Base-by-base conservation (phyloP, 2,888 invertebrate genomes). In the Willowsia nigromaculata region DNA sequence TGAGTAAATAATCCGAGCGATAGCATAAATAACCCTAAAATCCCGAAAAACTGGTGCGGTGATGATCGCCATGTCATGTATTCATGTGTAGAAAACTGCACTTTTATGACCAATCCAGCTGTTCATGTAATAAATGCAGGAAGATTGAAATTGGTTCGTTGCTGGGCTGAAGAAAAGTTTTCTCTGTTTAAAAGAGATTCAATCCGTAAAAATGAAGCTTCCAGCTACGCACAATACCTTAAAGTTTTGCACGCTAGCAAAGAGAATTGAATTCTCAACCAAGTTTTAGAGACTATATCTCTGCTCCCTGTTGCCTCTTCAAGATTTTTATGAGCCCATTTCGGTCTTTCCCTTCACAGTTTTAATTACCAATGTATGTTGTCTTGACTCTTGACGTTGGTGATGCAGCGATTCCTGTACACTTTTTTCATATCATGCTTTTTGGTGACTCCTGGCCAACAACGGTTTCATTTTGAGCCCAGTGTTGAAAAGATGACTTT, bases 241-340 rank as follows among this genome's bases (percentile, higher is more conserved):
- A 22, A 62, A 25, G 62, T 62, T 22, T 15, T 62, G 30, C 25
- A 62, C 11, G 62, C 11, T 27, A 11, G 27, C 15, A 25, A 11
- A 25, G 30, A 62, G 27, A 27, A 27, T 62, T 9, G 27, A 27
- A 25, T 15, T 4, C 15, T 30, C 15, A 4, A 62, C 2, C 5
- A 62, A 2, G 27, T 27, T 62, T 62, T n/a, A 1, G 33, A 18
- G 18, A n/a, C n/a, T n/a, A n/a, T n/a, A 18, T 43, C 15, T 43
- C 15, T 13, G 84, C 33, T 74, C 62, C 78, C 85, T 74, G 33
- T 56, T 78, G 76, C 65, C 76, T 85, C 78, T 76, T 85, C 85
- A 85, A 78, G 65, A 71, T 87, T 87, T 86, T 87, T 87, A 87
- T 80, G 87, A 87, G 87, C 81, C 81, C 87, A 82, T 87, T 87